Percentiles rank a stretch among this genome's conserved stretches.
phyloP scores from a whole-genome alignment of 2,888 invertebrate species.

The Pristionchus japonicus region DNA sequence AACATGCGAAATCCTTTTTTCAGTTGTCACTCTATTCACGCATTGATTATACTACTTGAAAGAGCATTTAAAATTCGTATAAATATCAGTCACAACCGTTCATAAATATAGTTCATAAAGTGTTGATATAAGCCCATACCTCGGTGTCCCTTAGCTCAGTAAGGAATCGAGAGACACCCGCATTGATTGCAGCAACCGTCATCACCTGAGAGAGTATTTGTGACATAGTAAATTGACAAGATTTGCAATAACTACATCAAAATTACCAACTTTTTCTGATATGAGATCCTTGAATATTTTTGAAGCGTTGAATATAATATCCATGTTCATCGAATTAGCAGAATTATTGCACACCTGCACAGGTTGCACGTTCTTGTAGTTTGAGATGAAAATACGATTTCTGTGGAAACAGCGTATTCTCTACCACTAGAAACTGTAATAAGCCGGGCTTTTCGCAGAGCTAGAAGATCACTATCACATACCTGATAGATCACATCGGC shows the following conservation, averaged over 20 bases:
- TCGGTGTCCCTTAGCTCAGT: constrained; percentile 39
- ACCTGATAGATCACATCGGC: constrained; percentile 44
- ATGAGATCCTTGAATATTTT: constrained; percentile 47
- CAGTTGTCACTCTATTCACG: too few species aligned
- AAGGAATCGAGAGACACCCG: constrained; percentile 47
- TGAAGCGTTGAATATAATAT: constrained; percentile 31
- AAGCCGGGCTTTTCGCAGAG: too few species aligned
- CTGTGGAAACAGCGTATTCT: too few species aligned
- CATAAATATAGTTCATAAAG: background rate
- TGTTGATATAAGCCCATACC: background rate
- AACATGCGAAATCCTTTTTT: too few species aligned
- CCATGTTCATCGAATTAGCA: constrained; percentile 43
- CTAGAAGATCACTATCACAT: background rate
- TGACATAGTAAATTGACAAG: background rate
- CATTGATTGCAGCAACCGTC: constrained; percentile 43
- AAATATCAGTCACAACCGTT: too few species aligned
- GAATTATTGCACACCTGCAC: constrained; percentile 38
- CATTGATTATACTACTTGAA: too few species aligned
- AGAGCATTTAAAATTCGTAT: too few species aligned
- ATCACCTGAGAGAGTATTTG: background rate
- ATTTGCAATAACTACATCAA: background rate
- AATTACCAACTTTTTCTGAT: constrained; percentile 2
- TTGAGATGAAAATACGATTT: too few species aligned
- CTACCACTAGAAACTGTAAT: too few species aligned
- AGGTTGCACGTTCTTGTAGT: too few species aligned